A percentile compares a stretch with the other conserved stretches of the same genome.
Evolutionary conservation across 2,797 vertebrate genomes (phyloP).

Genomic region (Halcyon smyrnensis): DNA sequence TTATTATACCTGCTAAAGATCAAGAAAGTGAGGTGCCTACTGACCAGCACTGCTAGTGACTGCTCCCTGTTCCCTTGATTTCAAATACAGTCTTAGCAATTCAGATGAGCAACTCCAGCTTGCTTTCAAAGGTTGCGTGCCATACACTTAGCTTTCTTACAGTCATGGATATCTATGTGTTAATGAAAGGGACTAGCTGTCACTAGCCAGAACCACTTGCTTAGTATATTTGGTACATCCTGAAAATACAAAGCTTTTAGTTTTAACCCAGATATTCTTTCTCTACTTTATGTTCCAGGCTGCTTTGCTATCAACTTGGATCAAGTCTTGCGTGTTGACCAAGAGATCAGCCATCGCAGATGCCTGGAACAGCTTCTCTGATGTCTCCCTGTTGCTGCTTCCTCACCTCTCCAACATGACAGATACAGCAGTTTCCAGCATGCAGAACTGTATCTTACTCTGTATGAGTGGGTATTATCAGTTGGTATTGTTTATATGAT

Average conservation of each 20-base stretch:
- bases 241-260: not conserved
- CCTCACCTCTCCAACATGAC: not conserved
- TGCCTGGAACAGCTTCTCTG: not conserved
- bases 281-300: not conserved
- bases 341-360: not conserved
- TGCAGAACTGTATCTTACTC: not conserved
- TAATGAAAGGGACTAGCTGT: not conserved
- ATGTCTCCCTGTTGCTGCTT: not conserved
- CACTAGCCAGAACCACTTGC: not conserved
- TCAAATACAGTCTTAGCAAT: not conserved
- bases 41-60: not conserved
- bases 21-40: not conserved
- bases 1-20: not conserved
- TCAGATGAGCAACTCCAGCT: not conserved
- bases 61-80: not conserved
- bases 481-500: not conserved
- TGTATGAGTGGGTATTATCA: not conserved
- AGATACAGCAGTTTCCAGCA: not conserved
- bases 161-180: not conserved
- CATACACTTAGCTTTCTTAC: not conserved
- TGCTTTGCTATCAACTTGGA: not conserved
- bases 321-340: not conserved
- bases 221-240: not conserved
- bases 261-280: not conserved
- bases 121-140: not conserved